Conservation (phyloP, 2,797 vertebrate species). For the Emydoidea blandingii region DNA sequence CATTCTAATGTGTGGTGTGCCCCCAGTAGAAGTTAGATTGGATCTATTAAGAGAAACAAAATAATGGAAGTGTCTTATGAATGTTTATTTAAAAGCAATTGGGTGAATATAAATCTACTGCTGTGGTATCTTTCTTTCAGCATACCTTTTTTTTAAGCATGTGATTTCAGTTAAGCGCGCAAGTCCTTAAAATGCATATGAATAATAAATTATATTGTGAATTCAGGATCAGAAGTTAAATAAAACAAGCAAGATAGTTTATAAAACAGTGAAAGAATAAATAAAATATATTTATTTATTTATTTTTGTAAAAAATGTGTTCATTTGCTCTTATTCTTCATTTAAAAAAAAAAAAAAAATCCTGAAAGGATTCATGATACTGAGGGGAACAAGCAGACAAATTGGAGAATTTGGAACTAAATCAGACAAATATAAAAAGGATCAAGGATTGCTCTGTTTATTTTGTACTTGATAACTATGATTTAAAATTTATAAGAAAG, state of each 20-base stretch:
- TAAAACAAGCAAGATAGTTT: not conserved
- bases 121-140: not conserved
- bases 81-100: not conserved
- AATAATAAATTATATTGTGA: conserved; percentile 2
- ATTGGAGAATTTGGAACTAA: conserved; percentile 51
- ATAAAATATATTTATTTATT: not conserved
- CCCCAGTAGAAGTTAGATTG: not conserved
- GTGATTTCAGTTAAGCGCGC: not conserved
- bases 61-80: not conserved
- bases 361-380: not conserved
- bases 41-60: not conserved
- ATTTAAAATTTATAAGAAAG: conserved; percentile 60
- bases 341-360: not conserved
- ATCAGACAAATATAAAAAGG: conserved; percentile 36
- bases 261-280: not conserved
- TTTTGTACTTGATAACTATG: conserved; percentile 49
- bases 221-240: not conserved
- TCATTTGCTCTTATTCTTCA: not conserved
- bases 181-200: not conserved
- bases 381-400: conserved; percentile 9
- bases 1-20: not conserved
- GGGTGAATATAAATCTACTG: not conserved
- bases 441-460: conserved; percentile 34
- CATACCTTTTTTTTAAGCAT: not conserved
- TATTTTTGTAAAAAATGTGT: not conserved